Percentiles rank a stretch among this genome's conserved stretches.
Conservation (phyloP, 1,140 invertebrate species). For the Sweltsa coloradensis region DNA sequence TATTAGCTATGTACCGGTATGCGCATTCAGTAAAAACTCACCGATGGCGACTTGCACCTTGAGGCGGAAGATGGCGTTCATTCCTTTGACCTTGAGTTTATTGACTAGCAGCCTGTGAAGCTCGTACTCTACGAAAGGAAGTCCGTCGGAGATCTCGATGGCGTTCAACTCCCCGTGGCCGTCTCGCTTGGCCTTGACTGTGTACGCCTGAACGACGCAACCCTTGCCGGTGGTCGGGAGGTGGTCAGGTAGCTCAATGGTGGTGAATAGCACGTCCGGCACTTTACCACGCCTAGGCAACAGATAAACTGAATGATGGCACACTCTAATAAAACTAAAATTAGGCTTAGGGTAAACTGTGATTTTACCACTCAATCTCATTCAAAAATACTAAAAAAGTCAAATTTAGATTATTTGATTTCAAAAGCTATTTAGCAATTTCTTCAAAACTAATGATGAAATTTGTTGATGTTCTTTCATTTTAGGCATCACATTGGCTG, state of each 20-base stretch:
- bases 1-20: no score
- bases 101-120: slow-evolving; percentile 82
- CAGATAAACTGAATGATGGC: no score
- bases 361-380: no score
- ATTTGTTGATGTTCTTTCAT: not conserved
- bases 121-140: slow-evolving; percentile 94
- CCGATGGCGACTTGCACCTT: no score
- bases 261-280: slow-evolving; percentile 81
- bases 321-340: no score
- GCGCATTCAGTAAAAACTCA: no score
- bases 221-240: slow-evolving; percentile 62
- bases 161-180: slow-evolving; percentile 81
- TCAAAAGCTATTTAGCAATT: not conserved
- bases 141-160: slow-evolving; percentile 82
- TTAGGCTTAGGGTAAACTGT: no score
- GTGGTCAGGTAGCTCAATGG: slow-evolving; percentile 69
- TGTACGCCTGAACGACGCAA: slow-evolving; percentile 63
- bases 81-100: slow-evolving; percentile 83
- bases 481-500: no score
- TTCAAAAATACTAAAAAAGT: no score
- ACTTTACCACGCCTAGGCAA: slow-evolving; percentile 73
- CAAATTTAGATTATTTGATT: not conserved
- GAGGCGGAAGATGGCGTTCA: slow-evolving; percentile 85
- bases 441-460: not conserved
- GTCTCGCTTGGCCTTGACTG: slow-evolving; percentile 67